Percentiles rank a stretch among this genome's conserved stretches.
These are phyloP conservation scores for Cotesia chilonis DNA, from an alignment of 1,140 invertebrate species.

Conservation along the genomic window DNA sequence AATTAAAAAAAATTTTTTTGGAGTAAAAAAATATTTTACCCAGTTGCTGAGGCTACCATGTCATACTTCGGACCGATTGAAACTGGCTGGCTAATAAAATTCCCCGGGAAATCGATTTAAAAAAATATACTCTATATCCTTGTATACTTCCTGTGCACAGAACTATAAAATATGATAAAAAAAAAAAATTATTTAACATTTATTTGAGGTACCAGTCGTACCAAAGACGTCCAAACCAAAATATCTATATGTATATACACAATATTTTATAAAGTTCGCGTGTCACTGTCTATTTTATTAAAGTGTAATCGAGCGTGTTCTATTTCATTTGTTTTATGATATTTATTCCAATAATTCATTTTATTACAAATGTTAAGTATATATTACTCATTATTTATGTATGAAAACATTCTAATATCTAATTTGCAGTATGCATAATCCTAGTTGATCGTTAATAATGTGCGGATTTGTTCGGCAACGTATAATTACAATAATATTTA, in stretches of 20 bases:
- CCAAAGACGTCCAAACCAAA: slow-evolving; percentile 2
- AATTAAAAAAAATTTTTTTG: no score
- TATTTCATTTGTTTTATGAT: slow-evolving; percentile 23
- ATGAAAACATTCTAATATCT: background rate
- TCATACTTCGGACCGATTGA: slow-evolving; percentile 32
- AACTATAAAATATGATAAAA: slow-evolving; percentile 3
- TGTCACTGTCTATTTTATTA: slow-evolving; percentile 38
- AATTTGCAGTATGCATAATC: no score
- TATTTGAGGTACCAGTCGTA: slow-evolving; percentile 22
- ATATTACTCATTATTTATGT: background rate
- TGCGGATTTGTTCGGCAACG: slow-evolving; percentile 17
- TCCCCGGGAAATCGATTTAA: slow-evolving; percentile 33
- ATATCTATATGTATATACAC: no score
- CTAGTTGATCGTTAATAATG: no score
- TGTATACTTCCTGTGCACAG: slow-evolving; percentile 18
- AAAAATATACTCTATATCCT: no score
- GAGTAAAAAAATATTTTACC: slow-evolving; percentile 38
- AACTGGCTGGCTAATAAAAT: slow-evolving; percentile 25
- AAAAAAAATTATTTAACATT: slow-evolving; percentile 15
- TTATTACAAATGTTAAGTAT: slow-evolving; percentile 23
- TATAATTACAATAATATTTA: background rate
- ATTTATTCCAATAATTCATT: slow-evolving; percentile 22
- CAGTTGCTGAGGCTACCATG: slow-evolving; percentile 45
- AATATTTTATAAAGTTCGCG: slow-evolving; percentile 28
- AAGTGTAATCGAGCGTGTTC: slow-evolving; percentile 26